These are phyloP conservation scores for Cryptomyrus ogoouensis DNA, from an alignment of 2,113 vertebrate species.

Conservation along the genomic window DNA sequence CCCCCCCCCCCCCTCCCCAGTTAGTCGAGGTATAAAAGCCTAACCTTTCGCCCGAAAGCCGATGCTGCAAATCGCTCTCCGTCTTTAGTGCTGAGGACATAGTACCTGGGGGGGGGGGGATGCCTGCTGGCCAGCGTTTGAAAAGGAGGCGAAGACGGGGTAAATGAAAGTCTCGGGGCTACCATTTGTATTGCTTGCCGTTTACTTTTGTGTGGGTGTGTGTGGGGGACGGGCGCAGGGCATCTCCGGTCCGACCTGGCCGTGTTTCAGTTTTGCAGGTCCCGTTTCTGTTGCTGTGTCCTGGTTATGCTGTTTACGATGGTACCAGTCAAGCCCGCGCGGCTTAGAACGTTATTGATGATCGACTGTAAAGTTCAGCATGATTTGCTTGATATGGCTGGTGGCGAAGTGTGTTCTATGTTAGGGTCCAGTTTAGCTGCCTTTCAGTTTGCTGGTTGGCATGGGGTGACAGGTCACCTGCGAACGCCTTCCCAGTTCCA, in stretches of 20 bases:
- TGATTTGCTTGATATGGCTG: background rate
- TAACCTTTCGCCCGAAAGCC: background rate
- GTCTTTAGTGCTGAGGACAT: background rate
- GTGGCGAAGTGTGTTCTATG: background rate
- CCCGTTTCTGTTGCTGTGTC: background rate
- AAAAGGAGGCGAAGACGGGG: conserved; percentile 1
- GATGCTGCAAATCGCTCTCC: background rate
- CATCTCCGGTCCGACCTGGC: background rate
- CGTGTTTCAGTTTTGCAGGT: background rate
- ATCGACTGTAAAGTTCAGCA: background rate
- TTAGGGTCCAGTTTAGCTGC: background rate
- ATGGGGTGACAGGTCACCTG: background rate
- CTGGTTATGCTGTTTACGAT: background rate
- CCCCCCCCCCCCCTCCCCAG: background rate
- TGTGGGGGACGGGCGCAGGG: background rate
- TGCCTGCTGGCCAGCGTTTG: background rate
- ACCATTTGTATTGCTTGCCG: background rate
- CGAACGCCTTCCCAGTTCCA: background rate
- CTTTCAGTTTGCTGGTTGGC: background rate
- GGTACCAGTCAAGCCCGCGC: background rate
- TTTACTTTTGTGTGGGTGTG: background rate
- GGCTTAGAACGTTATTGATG: background rate
- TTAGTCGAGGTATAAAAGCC: background rate
- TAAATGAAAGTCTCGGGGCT: background rate
- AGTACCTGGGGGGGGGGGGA: background rate